Base-by-base conservation (phyloP, 2,888 invertebrate genomes). In the Desoria tigrina region DNA sequence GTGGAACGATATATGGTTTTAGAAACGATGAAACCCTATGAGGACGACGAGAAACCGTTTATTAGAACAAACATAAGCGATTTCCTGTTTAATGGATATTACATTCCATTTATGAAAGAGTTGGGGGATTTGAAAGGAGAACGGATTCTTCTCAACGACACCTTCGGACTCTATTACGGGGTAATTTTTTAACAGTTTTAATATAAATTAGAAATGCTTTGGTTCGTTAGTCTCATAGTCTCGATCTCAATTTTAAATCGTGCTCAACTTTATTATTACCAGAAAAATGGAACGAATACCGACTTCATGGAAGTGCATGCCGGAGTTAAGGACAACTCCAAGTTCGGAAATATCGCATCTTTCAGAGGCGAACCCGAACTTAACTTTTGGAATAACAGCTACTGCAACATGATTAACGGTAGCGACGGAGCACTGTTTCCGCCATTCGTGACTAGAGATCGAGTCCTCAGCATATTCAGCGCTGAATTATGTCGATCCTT, bases 241-340 rank as follows among this genome's bases (percentile, higher is more conserved):
- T 11, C 4, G 11, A 49, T 18, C 23, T n/a, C n/a, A 18, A 32
- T 42, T 39, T 42, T 42, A 49, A 24, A 42, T 51, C 9, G 24
- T 2, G 14, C 3, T 57, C 24, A 14, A n/a, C 32, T 11, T 32
- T 16, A 18, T 21, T n/a, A n/a, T n/a, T n/a, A n/a, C 26, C 65
- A 73, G 72, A 70, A 67, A 73, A 76, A 72, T 54, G 73, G 65
- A 18, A 64, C 73, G 27, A 65, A 49, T 26, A 63, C 63, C 57
- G 74, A 68, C 37, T 59, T 61, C 3, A 84, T 90, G 67, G 88
- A 88, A 42, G 91, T 92, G 0, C 84, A 83, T 61, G 85, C 94
- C 14, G 94, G 94, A 0, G 84, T 86, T 0, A 85, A 86, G 71
- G 85, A 91, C 77, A 84, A 87, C 1, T 84, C 84, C 77, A 86